These are phyloP conservation scores for Hyperoplus immaculatus DNA, from an alignment of 2,797 vertebrate genomes.

Conservation along the genomic window DNA sequence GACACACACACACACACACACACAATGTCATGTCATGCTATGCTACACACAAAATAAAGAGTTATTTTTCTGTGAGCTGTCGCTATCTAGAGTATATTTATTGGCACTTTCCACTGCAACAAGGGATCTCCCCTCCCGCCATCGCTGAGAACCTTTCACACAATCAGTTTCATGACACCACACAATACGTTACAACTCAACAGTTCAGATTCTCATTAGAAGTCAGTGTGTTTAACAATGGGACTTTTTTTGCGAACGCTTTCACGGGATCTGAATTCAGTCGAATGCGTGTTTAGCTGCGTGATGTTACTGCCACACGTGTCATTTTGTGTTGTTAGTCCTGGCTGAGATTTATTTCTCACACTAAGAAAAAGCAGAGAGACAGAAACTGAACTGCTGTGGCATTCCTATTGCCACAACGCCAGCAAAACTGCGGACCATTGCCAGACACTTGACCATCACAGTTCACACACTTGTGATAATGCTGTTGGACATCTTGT, in stretches of 20 bases:
- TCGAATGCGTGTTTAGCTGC: neutral
- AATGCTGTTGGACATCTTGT: neutral
- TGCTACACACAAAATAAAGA: constrained; percentile 33
- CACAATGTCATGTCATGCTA: constrained; percentile 32
- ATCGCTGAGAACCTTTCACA: constrained; percentile 1
- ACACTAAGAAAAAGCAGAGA: neutral
- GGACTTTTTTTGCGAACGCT: neutral
- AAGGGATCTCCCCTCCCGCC: constrained; percentile 8
- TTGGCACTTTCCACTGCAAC: neutral
- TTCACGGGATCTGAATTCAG: neutral
- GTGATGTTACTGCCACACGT: neutral
- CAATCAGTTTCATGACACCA: neutral
- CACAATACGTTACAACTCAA: neutral
- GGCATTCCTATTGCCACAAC: neutral
- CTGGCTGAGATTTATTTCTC: constrained; percentile 5
- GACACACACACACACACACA: neutral
- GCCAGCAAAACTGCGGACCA: neutral
- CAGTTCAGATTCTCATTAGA: too few relatives aligned
- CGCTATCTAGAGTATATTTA: neutral
- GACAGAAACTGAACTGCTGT: neutral
- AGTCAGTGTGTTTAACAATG: neutral
- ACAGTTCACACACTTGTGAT: neutral
- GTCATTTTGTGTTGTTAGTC: constrained; percentile 4
- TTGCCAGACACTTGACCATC: neutral
- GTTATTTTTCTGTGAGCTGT: constrained; percentile 21